A percentile compares a stretch with the other conserved stretches of the same genome.
These are phyloP conservation scores for Drosophila pegasa DNA, from an alignment of 2,888 invertebrate species.

Conservation along the genomic window DNA sequence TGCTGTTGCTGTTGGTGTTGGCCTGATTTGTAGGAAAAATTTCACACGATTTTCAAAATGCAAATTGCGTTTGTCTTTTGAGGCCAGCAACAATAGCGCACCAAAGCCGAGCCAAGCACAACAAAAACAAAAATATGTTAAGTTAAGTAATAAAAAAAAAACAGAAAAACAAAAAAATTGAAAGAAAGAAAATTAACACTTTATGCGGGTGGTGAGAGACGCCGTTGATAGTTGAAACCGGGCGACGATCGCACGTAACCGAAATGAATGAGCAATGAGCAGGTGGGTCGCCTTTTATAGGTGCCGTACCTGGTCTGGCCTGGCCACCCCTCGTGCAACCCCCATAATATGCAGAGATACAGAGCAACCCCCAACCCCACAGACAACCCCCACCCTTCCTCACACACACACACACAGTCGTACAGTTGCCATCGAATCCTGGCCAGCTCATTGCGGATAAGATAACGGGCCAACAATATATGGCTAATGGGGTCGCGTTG, in stretches of 20 bases:
- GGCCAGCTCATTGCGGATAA: slow-evolving; percentile 64
- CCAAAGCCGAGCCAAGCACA: slow-evolving; percentile 15
- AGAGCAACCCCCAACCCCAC: slow-evolving; percentile 3
- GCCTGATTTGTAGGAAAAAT: slow-evolving; percentile 56
- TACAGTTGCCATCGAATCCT: slow-evolving; percentile 53
- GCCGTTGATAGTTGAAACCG: slow-evolving; percentile 17
- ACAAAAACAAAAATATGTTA: slow-evolving; percentile 4
- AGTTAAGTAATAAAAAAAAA: slow-evolving; percentile 5
- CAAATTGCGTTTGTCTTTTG: slow-evolving; percentile 66
- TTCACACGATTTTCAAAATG: slow-evolving; percentile 78
- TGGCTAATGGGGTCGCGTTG: slow-evolving; percentile 42
- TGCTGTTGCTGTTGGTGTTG: slow-evolving; percentile 54
- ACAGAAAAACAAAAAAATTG: slow-evolving; percentile 9
- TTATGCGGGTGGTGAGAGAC: slow-evolving; percentile 69
- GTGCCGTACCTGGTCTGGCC: slow-evolving; percentile 3
- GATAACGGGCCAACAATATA: slow-evolving; percentile 56
- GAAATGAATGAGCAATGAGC: slow-evolving; percentile 76
- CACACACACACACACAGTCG: background rate
- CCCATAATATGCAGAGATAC: slow-evolving; percentile 3
- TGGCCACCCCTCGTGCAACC: slow-evolving; percentile 36
- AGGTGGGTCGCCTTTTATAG: slow-evolving; percentile 80
- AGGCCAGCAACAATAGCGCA: slow-evolving; percentile 43
- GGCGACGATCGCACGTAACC: slow-evolving; percentile 58
- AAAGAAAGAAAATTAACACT: slow-evolving; percentile 57
- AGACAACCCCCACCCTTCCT: background rate